Conservation (phyloP, 2,797 vertebrate genomes). For the Enteromius thamalakanensis region DNA sequence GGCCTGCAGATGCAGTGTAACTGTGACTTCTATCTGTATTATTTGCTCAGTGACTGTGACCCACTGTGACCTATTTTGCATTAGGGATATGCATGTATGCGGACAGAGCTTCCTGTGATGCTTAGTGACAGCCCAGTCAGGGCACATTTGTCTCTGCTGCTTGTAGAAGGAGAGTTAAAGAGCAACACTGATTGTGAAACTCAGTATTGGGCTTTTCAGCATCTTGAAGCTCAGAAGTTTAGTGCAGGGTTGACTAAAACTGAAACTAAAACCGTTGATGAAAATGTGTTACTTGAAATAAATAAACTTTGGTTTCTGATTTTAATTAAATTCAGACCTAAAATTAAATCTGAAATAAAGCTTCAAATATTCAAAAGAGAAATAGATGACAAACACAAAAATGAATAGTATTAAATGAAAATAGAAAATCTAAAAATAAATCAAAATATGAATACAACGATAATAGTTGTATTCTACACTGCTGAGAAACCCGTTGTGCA, state of each 20-base stretch:
- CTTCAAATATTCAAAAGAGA: background rate
- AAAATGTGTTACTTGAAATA: background rate
- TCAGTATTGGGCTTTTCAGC: background rate
- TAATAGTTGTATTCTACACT: background rate
- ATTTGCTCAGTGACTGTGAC: slow-evolving; percentile 13
- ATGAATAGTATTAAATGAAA: background rate
- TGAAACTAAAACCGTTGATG: background rate
- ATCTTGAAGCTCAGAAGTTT: background rate
- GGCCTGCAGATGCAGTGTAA: background rate
- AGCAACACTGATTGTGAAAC: slow-evolving; percentile 11
- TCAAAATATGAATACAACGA: background rate
- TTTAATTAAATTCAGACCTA: background rate
- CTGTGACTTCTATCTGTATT: background rate
- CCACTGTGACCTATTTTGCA: slow-evolving; percentile 29
- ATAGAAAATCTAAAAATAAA: background rate
- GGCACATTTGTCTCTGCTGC: slow-evolving; percentile 22
- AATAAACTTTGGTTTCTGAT: background rate
- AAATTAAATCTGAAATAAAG: background rate
- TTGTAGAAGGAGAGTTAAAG: slow-evolving; percentile 5
- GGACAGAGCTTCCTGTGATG: slow-evolving; percentile 27
- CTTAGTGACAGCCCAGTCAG: slow-evolving; percentile 27
- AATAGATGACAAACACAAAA: background rate
- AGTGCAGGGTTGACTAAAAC: background rate
- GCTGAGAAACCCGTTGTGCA: background rate
- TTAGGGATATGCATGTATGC: slow-evolving; percentile 6